phyloP scores from a whole-genome alignment of 2,888 invertebrate genomes.

The Tricholauxania praeusta region DNA sequence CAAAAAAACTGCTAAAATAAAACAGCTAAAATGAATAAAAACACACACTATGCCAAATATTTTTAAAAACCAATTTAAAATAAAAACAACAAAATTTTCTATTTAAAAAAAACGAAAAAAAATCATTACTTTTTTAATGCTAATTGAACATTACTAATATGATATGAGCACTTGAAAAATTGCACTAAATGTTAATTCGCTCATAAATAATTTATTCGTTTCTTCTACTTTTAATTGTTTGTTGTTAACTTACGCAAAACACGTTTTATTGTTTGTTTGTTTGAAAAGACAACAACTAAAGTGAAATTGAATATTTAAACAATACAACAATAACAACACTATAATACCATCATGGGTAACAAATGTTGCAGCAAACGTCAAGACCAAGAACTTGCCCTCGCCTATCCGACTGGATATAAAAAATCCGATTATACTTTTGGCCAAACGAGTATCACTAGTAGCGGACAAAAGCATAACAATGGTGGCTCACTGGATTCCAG shows the following conservation, averaged over 20 bases:
- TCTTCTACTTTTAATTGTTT: no score
- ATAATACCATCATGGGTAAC: slow-evolving; percentile 76
- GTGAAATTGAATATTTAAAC: slow-evolving; percentile 7
- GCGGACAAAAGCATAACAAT: slow-evolving; percentile 67
- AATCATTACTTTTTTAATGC: slow-evolving; percentile 13
- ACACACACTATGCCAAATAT: slow-evolving; percentile 29
- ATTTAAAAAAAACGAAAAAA: neutral
- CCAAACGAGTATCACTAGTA: slow-evolving; percentile 65
- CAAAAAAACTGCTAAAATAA: slow-evolving; percentile 21
- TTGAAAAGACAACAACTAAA: slow-evolving; percentile 10
- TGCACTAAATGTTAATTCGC: neutral
- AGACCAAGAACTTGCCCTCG: slow-evolving; percentile 72
- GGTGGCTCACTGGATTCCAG: slow-evolving; percentile 72
- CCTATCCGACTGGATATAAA: slow-evolving; percentile 67
- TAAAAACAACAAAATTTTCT: neutral
- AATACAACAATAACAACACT: slow-evolving; percentile 12
- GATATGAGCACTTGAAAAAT: neutral
- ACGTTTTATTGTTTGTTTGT: neutral
- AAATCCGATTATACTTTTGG: slow-evolving; percentile 67
- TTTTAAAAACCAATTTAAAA: slow-evolving; percentile 23
- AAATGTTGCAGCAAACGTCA: slow-evolving; percentile 90
- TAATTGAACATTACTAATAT: neutral
- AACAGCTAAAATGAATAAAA: slow-evolving; percentile 12
- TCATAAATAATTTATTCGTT: neutral
- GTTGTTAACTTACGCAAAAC: neutral